A percentile compares a stretch with the other conserved stretches of the same genome.
Conservation (phyloP, 2,888 invertebrate genomes). For the Tinea trinotella region DNA sequence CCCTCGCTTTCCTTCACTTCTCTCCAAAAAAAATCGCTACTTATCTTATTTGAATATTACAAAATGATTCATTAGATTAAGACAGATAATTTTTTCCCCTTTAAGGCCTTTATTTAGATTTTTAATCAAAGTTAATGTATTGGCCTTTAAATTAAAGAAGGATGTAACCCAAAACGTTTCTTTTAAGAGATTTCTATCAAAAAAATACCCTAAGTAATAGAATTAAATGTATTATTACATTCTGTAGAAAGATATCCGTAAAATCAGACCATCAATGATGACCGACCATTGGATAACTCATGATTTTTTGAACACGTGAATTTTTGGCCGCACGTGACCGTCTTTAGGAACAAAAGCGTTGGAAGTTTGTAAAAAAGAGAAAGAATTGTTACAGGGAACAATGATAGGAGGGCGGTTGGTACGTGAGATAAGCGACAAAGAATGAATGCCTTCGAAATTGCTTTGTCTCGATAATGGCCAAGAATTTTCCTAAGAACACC, state of each 20-base stretch:
- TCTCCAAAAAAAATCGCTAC: no score
- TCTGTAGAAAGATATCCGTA: not conserved
- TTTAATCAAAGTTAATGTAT: no score
- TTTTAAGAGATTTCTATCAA: no score
- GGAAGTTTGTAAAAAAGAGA: conserved; percentile 13
- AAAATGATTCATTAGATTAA: no score
- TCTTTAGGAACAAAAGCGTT: conserved; percentile 18
- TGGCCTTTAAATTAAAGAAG: no score
- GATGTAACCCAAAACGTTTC: no score
- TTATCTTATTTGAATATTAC: no score
- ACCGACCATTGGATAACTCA: not conserved
- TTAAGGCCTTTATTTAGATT: no score
- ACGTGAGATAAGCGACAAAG: conserved; percentile 21
- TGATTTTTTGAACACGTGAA: conserved; percentile 18
- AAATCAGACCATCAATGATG: conserved; percentile 3
- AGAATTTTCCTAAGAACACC: conserved; percentile 17
- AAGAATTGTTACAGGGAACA: conserved; percentile 16
- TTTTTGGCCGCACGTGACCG: conserved; percentile 15
- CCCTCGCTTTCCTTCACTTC: no score
- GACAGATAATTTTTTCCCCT: no score
- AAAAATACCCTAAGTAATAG: no score
- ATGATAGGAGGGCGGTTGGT: conserved; percentile 13
- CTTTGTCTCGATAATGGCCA: conserved; percentile 25
- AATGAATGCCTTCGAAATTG: conserved; percentile 27
- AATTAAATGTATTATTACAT: no score